Evolutionary conservation across 2,888 invertebrate genomes (phyloP), one percentile per base, ranked within the genome.

Genomic region (Tetranychus truncatus): DNA sequence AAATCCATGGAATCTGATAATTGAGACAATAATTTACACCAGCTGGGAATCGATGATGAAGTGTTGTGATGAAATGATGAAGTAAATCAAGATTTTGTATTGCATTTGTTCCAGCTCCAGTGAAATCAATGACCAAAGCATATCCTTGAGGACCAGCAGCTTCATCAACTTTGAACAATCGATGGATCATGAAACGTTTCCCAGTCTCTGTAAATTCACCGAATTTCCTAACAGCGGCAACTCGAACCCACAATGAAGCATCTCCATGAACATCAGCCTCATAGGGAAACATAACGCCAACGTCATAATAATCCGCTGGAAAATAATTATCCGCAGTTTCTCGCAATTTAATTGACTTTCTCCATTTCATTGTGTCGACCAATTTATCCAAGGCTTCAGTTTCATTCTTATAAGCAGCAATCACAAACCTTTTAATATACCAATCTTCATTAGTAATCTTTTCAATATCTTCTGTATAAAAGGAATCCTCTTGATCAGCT

Each of bases 351-450:
- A 24, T 44, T 7, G 21, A n/a, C 44, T 74, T 74, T 44, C 74
- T 11, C 74, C 74, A 74, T 45, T 69, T 74, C 69, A 74, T 24
- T 6, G 69, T 21, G 18, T 21, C 45, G 0, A 69, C 45, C 21
- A 74, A 45, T 34, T 45, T 66, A 15, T 74, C 44, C n/a, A 74
- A n/a, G 1, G 74, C 67, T 46, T 69, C 21, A 66, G n/a, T 45
- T 18, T 44, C 67, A 46, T 69, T 44, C 21, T 69, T 69, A n/a
- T 45, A 46, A 20, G 66, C 46, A n/a, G 24, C 21, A 15, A 74
- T 69, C 46, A 74, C 44, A 69, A 74, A 74, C 9, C 74, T 21
- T 34, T 69, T n/a, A n/a, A 74, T 69, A 5, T 20, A 44, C 69
- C 67, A 74, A 21, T 66, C 74, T 18, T 18, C 45, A 20, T 69